These are phyloP conservation scores for Schlechtendalia chinensis DNA, from an alignment of 1,140 invertebrate species.

Conservation along the genomic window DNA sequence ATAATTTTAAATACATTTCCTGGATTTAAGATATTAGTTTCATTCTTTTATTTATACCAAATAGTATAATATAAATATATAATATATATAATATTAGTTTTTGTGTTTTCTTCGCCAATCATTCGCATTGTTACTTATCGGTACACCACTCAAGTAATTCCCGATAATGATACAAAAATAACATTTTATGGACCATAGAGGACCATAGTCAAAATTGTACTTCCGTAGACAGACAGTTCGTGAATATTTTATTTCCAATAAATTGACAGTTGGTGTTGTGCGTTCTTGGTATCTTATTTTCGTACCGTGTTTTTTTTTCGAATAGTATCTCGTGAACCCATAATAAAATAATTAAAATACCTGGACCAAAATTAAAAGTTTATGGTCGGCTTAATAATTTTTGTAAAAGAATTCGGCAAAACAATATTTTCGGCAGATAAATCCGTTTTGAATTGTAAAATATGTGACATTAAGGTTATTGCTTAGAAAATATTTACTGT, in stretches of 20 bases:
- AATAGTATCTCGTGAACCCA: background rate
- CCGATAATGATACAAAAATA: background rate
- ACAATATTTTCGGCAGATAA: constrained; percentile 17
- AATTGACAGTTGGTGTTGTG: background rate
- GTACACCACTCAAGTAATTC: background rate
- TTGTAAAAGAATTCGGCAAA: constrained; percentile 1
- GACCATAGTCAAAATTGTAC: no score
- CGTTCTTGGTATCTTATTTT: background rate
- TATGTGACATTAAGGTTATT: constrained; percentile 6
- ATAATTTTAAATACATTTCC: no score
- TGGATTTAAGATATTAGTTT: no score
- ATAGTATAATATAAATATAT: no score
- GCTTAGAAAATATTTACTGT: constrained; percentile 10
- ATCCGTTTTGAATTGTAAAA: constrained; percentile 18
- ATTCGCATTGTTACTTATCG: background rate
- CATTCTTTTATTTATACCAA: no score
- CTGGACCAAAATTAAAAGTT: background rate
- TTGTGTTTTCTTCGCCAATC: background rate
- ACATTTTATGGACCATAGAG: background rate
- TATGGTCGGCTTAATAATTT: constrained; percentile 9
- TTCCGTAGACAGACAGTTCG: no score
- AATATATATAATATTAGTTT: no score
- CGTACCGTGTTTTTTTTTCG: background rate
- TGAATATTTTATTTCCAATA: constrained; percentile 3
- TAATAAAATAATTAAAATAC: constrained; percentile 21